Conservation (phyloP, 2,797 vertebrate genomes). For the Gastrophryne carolinensis region DNA sequence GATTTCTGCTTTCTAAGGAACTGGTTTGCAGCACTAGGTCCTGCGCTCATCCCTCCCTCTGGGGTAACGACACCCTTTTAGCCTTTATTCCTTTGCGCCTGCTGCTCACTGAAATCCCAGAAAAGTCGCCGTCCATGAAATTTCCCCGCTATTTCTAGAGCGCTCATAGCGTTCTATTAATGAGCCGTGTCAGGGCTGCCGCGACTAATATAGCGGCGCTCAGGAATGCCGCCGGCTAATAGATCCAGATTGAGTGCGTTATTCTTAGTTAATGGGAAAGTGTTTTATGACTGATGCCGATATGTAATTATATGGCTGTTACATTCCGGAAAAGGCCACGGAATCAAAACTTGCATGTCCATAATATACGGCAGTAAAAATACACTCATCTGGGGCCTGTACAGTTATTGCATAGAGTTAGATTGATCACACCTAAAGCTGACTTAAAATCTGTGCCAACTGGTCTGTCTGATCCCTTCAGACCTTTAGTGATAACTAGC, state of each 20-base stretch:
- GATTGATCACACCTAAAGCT: too few relatives aligned
- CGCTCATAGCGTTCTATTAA: slow-evolving; percentile 45
- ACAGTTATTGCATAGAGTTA: neutral
- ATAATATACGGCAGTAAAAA: slow-evolving; percentile 42
- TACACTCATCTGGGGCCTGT: neutral
- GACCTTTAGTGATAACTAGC: too few relatives aligned
- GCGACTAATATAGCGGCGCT: slow-evolving; percentile 48
- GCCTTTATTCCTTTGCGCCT: too few relatives aligned
- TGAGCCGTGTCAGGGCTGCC: neutral
- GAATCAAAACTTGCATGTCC: slow-evolving; percentile 54
- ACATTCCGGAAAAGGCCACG: slow-evolving; percentile 51
- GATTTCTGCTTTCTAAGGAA: too few relatives aligned
- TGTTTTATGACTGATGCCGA: slow-evolving; percentile 35
- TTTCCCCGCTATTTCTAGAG: slow-evolving; percentile 53
- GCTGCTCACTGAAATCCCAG: neutral
- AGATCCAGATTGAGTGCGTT: slow-evolving; percentile 43
- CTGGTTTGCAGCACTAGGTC: too few relatives aligned
- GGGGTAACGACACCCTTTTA: too few relatives aligned
- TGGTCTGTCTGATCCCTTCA: too few relatives aligned
- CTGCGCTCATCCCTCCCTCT: too few relatives aligned
- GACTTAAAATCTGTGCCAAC: too few relatives aligned
- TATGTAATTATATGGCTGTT: slow-evolving; percentile 38
- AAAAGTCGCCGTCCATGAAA: neutral
- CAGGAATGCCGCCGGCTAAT: slow-evolving; percentile 41
- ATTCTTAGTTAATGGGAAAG: slow-evolving; percentile 55